A percentile compares a stretch with the other conserved stretches of the same genome.
phyloP scores from a whole-genome alignment of 2,888 invertebrate species.

The Lasius fuliginosus region DNA sequence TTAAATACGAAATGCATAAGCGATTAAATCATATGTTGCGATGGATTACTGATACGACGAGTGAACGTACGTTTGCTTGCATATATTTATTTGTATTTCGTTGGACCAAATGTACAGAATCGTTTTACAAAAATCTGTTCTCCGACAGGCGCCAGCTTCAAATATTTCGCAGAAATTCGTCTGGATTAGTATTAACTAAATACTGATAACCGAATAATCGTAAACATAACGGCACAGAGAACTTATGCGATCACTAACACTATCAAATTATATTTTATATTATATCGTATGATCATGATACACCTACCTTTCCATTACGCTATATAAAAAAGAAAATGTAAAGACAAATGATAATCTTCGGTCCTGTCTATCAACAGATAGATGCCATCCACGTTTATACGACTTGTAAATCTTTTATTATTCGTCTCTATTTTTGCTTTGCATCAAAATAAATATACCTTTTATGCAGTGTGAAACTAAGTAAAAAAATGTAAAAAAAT shows the following conservation, averaged over 20 bases:
- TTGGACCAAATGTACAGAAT: constrained; percentile 51
- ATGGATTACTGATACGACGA: constrained; percentile 21
- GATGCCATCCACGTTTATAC: constrained; percentile 9
- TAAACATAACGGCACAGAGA: constrained; percentile 67
- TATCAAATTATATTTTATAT: constrained; percentile 72
- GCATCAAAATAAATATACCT: background rate
- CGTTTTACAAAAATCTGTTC: constrained; percentile 37
- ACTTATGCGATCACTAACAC: constrained; percentile 78
- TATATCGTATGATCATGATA: constrained; percentile 63
- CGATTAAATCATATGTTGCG: constrained; percentile 12
- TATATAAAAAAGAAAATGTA: constrained; percentile 57
- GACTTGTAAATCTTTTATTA: constrained; percentile 16
- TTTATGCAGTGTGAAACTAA: background rate
- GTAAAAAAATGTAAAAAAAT: constrained; percentile 26
- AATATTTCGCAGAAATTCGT: constrained; percentile 24
- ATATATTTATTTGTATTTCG: constrained; percentile 48
- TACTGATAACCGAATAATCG: constrained; percentile 33
- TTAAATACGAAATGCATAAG: background rate
- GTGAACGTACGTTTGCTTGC: constrained; percentile 30
- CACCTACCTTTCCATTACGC: constrained; percentile 57
- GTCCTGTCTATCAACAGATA: constrained; percentile 1
- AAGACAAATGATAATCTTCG: constrained; percentile 34
- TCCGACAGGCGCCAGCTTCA: background rate
- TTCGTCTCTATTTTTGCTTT: background rate
- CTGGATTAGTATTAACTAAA: background rate